phyloP scores from a whole-genome alignment of 2,888 invertebrate species.

The Thereva unica region DNA sequence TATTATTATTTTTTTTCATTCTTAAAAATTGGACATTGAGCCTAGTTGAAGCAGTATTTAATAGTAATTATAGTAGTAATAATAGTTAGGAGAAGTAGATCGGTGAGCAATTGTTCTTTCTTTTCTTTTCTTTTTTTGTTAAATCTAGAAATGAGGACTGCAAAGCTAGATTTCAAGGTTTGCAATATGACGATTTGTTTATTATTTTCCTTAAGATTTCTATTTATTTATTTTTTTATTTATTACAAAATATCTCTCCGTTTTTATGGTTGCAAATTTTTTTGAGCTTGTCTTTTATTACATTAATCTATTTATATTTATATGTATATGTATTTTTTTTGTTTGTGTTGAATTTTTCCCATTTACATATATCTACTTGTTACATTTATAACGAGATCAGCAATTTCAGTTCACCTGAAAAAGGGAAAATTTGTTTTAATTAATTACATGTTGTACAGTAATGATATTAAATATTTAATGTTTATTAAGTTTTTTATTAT shows the following conservation, averaged over 20 bases:
- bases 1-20: too few species aligned
- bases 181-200: constrained; percentile 7
- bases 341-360: neutral
- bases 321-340: neutral
- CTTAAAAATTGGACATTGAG: too few species aligned
- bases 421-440: neutral
- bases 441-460: neutral
- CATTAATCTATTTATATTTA: constrained; percentile 14
- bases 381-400: constrained; percentile 40
- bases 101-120: too few species aligned
- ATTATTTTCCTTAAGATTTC: constrained; percentile 9
- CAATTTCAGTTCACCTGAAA: constrained; percentile 40
- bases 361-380: constrained; percentile 12
- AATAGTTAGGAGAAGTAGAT: too few species aligned
- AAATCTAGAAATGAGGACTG: too few species aligned
- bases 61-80: too few species aligned
- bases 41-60: too few species aligned
- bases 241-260: constrained; percentile 26
- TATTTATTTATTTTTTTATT: constrained; percentile 14
- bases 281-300: constrained; percentile 24
- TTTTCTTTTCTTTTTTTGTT: too few species aligned
- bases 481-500: too few species aligned
- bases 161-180: constrained; percentile 9
- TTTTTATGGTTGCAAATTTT: neutral
- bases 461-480: too few species aligned